A percentile compares a stretch with the other conserved stretches of the same genome.
These are phyloP conservation scores for Monopis laevigella DNA, from an alignment of 2,888 invertebrate species.

Conservation along the genomic window DNA sequence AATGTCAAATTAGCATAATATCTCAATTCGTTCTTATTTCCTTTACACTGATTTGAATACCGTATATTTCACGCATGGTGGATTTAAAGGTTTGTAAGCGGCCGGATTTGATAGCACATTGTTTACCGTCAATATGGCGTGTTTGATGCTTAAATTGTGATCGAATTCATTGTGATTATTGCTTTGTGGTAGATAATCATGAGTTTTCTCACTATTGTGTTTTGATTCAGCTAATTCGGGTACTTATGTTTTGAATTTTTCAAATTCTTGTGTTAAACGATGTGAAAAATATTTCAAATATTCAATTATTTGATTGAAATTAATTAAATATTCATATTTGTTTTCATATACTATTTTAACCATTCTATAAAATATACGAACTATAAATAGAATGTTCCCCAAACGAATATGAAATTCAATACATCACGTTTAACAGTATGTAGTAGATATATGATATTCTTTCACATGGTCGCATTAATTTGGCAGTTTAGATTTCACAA, in stretches of 20 bases:
- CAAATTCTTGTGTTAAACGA: too few species aligned
- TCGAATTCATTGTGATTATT: constrained; percentile 6
- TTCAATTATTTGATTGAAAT: too few species aligned
- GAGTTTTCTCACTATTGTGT: constrained; percentile 7
- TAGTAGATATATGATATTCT: too few species aligned
- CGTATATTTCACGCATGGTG: constrained; percentile 26
- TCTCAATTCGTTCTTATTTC: constrained; percentile 54
- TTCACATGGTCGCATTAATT: background rate
- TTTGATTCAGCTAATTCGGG: constrained; percentile 1
- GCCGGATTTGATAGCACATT: constrained; percentile 12
- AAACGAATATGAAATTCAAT: too few species aligned
- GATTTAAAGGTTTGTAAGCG: constrained; percentile 13
- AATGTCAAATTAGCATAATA: constrained; percentile 64
- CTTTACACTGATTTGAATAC: constrained; percentile 38
- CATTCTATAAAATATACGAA: too few species aligned
- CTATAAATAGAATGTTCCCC: too few species aligned
- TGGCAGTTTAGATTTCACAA: background rate
- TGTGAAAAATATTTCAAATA: too few species aligned
- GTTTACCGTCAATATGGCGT: constrained; percentile 8
- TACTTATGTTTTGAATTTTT: too few species aligned
- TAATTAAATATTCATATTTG: too few species aligned
- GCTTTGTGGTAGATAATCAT: constrained; percentile 1
- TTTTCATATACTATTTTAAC: too few species aligned
- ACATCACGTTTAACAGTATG: too few species aligned
- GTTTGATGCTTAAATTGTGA: constrained; percentile 4